phyloP scores from a whole-genome alignment of 2,113 vertebrate genomes.

The Brienomyrus longianalis region DNA sequence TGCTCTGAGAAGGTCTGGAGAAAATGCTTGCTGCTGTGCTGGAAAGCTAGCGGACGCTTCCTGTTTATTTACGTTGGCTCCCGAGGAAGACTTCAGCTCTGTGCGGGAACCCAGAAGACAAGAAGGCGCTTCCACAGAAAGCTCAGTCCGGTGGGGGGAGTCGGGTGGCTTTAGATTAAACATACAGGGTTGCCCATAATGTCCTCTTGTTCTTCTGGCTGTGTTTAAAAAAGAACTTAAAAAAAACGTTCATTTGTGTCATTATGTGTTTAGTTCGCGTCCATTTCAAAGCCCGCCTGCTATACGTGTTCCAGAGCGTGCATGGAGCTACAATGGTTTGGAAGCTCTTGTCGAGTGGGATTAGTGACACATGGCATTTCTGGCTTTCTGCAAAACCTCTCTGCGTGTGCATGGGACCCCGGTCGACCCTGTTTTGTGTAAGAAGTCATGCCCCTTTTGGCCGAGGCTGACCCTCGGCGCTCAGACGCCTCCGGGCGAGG shows the following conservation, averaged over 20 bases:
- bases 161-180: background rate
- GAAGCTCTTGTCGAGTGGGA: background rate
- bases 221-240: background rate
- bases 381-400: background rate
- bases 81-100: background rate
- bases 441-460: background rate
- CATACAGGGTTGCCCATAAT: background rate
- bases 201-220: background rate
- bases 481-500: conserved; percentile 35
- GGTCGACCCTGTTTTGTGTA: background rate
- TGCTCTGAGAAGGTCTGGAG: background rate
- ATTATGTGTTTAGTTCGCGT: background rate
- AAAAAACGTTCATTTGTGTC: background rate
- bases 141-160: background rate
- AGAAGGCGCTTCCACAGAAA: background rate
- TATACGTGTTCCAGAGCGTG: background rate
- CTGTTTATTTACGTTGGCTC: background rate
- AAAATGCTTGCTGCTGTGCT: background rate
- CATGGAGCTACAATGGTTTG: background rate
- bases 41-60: background rate
- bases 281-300: background rate
- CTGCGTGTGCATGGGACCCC: background rate
- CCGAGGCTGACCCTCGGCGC: conserved; percentile 48
- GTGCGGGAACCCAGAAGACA: background rate
- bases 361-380: background rate